Evolutionary conservation across 2,113 vertebrate genomes (phyloP).

Genomic region (Paedocypris sp.): DNA sequence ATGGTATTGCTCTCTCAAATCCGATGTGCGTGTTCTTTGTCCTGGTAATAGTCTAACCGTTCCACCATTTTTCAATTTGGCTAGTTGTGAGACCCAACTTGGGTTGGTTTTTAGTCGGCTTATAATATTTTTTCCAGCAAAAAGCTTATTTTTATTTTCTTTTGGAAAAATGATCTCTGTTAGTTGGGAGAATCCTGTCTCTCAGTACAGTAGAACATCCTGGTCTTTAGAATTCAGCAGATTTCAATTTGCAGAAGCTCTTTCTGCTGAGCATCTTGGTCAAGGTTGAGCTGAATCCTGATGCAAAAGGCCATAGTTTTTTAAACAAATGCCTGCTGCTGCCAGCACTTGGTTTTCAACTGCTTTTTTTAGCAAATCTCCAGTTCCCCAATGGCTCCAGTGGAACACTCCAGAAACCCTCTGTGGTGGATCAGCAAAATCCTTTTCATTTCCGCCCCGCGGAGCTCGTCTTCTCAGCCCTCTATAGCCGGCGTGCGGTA

Average conservation of each 20-base stretch:
- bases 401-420: conserved; percentile 47
- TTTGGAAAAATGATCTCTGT: no score
- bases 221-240: no score
- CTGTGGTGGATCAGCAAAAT: conserved; percentile 49
- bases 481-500: conserved; percentile 52
- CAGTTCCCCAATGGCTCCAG: conserved; percentile 49
- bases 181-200: no score
- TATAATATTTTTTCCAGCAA: no score
- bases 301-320: background rate
- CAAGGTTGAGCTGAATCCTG: background rate
- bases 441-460: conserved; percentile 66
- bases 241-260: no score
- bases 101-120: no score
- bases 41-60: conserved; percentile 7
- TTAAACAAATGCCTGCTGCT: conserved; percentile 24
- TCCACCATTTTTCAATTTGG: background rate
- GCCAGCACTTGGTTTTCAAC: conserved; percentile 37
- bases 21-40: background rate
- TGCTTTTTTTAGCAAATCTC: conserved; percentile 49
- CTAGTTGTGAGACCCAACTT: no score
- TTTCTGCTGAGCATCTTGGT: no score
- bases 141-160: no score
- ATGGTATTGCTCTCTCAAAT: conserved; percentile 11
- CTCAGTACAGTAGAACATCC: no score
- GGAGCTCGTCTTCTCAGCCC: conserved; percentile 59